Percentiles rank a stretch among this genome's conserved stretches.
These are phyloP conservation scores for Hyles euphorbiae DNA, from an alignment of 1,140 invertebrate genomes.

Conservation along the genomic window DNA sequence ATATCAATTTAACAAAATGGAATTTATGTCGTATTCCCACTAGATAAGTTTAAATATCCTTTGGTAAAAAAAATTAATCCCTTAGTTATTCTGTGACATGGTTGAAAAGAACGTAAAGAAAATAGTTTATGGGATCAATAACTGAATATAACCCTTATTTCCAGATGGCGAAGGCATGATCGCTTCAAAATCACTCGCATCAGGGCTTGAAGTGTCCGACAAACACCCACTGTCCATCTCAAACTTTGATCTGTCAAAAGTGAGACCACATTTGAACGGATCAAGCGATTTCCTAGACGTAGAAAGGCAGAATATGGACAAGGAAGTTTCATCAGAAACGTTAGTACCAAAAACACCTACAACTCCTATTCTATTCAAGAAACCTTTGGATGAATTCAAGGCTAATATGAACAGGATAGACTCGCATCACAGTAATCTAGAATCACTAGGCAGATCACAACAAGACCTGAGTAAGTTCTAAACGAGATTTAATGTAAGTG, in stretches of 20 bases:
- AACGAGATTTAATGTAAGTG: not conserved
- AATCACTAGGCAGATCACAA: slow-evolving; percentile 39
- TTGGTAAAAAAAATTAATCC: no score
- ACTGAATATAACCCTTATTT: not conserved
- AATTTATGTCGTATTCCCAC: no score
- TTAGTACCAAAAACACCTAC: slow-evolving; percentile 12
- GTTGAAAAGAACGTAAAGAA: no score
- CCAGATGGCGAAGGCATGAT: slow-evolving; percentile 35
- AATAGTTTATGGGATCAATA: no score
- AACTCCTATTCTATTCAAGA: slow-evolving; percentile 20
- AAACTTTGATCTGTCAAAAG: slow-evolving; percentile 45
- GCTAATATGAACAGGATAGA: slow-evolving; percentile 73
- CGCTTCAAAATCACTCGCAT: slow-evolving; percentile 46
- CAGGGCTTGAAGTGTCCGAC: slow-evolving; percentile 41
- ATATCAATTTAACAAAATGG: no score
- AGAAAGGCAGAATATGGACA: slow-evolving; percentile 38
- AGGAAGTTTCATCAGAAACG: slow-evolving; percentile 20
- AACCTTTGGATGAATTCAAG: slow-evolving; percentile 54
- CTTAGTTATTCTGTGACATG: no score
- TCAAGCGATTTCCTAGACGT: slow-evolving; percentile 52
- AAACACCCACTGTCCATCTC: slow-evolving; percentile 40
- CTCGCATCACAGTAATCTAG: slow-evolving; percentile 67
- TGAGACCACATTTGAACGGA: slow-evolving; percentile 39
- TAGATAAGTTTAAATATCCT: no score
- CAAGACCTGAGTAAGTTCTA: slow-evolving; percentile 20